Evolutionary conservation across 1,140 invertebrate genomes (phyloP).

Genomic region (Cataglyphis hispanica): DNA sequence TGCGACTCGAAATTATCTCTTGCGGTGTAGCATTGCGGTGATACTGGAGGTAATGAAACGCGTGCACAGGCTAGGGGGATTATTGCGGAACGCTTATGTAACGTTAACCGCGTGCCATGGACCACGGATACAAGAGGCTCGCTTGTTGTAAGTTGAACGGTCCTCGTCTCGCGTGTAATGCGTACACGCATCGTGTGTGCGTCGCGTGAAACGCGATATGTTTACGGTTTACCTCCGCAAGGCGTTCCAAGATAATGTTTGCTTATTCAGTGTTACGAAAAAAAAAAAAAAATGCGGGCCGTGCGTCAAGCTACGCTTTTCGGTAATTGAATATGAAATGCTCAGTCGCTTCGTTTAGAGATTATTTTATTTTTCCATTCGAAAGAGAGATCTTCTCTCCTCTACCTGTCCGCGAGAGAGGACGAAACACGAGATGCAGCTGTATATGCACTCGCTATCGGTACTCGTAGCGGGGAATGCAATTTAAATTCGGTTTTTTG

Average conservation of each 20-base stretch:
- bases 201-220: conserved; percentile 68
- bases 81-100: conserved; percentile 63
- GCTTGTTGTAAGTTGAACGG: conserved; percentile 54
- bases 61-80: conserved; percentile 50
- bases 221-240: conserved; percentile 59
- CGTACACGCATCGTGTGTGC: conserved; percentile 35
- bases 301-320: conserved; percentile 17
- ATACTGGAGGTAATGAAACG: conserved; percentile 61
- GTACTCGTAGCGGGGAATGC: conserved; percentile 30
- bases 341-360: neutral
- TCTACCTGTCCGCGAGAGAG: neutral
- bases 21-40: conserved; percentile 54
- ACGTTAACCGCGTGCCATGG: conserved; percentile 46
- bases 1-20: conserved; percentile 53
- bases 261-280: conserved; percentile 60
- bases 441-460: conserved; percentile 15
- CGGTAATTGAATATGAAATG: neutral
- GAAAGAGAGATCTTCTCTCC: neutral
- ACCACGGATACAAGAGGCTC: conserved; percentile 53
- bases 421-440: conserved; percentile 26
- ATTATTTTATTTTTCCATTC: neutral
- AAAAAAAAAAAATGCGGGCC: conserved; percentile 28
- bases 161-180: conserved; percentile 35
- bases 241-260: conserved; percentile 61
- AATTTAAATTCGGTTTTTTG: conserved; percentile 55